Percentiles rank a stretch among this genome's conserved stretches.
Evolutionary conservation across 2,797 vertebrate genomes (phyloP).

Genomic region (Prionace glauca): DNA sequence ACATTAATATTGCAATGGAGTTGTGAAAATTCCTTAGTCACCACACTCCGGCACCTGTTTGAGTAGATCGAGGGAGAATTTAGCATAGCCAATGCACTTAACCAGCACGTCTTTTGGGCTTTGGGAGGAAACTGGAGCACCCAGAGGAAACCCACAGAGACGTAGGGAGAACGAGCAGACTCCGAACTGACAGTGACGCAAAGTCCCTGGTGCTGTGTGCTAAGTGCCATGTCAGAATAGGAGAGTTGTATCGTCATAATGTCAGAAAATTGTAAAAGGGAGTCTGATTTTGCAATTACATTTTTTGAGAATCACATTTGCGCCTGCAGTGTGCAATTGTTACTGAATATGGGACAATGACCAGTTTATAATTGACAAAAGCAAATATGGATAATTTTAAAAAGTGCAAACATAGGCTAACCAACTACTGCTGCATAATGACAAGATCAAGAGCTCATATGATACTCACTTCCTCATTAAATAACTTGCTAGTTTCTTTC

Average conservation of each 20-base stretch:
- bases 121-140: no score
- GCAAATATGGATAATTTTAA: background rate
- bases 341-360: background rate
- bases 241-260: background rate
- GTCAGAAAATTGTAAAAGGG: background rate
- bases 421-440: background rate
- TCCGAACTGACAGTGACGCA: no score
- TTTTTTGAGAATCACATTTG: background rate
- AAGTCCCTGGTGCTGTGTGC: no score
- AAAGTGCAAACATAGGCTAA: background rate
- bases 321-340: background rate
- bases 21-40: no score
- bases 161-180: no score
- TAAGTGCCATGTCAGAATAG: no score
- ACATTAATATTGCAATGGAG: no score
- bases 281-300: background rate
- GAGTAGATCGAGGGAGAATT: no score
- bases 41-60: no score
- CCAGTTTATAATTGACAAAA: background rate
- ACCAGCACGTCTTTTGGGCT: no score
- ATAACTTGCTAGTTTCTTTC: constrained; percentile 98
- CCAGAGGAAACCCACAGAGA: no score
- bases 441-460: background rate
- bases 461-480: constrained; percentile 91
- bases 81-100: no score